Evolutionary conservation across 2,797 vertebrate genomes (phyloP), one percentile per base, ranked within the genome.

Genomic region (Acrossocheilus wenchowensis): DNA sequence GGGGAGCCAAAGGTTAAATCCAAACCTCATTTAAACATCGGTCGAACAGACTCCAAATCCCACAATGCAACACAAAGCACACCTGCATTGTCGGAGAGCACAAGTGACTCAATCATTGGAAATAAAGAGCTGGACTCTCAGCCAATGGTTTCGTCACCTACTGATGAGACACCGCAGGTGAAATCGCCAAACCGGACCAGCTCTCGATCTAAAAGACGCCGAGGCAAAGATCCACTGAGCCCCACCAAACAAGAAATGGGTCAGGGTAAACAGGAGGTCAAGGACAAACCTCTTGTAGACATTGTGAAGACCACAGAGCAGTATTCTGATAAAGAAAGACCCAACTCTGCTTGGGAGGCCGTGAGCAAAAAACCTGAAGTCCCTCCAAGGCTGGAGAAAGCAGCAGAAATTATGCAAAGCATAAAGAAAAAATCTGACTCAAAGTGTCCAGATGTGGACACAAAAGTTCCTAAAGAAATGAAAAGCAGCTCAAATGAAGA

Each of bases 121-220:
- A 71, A 30, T 68, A 78, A 36, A 68, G 62, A 69, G 9, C 30
- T 34, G 26, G 71, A 78, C 78, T 77, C 34, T 30, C 8, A 36
- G 21, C 82, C 87, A 66, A 86, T 87, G 39, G 57, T 85, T 91
- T 74, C 92, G 62, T n/a, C 60, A 78, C 68, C 72, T 3, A 36
- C 54, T 41, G 85, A 77, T 43, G 78, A 85, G 15, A 90, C 71
- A 34, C 75, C 78, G 19, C 86, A 89, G 73, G 62, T 87, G 30
- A 93, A 92, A 92, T 89, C 64, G 11, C 86, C 82, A 0, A 87
- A 21, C 81, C 93, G 88, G 88, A 83, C 87, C 41, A 73, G 84
- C 41, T 89, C 92, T 2, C 92, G 88, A 79, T 91, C 93, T 15
- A 95, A 93, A 91, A 93, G 78, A 80, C 91, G 85, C 75, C 93